Evolutionary conservation across 2,888 invertebrate species (phyloP).

Genomic region (Apoda limacodes): DNA sequence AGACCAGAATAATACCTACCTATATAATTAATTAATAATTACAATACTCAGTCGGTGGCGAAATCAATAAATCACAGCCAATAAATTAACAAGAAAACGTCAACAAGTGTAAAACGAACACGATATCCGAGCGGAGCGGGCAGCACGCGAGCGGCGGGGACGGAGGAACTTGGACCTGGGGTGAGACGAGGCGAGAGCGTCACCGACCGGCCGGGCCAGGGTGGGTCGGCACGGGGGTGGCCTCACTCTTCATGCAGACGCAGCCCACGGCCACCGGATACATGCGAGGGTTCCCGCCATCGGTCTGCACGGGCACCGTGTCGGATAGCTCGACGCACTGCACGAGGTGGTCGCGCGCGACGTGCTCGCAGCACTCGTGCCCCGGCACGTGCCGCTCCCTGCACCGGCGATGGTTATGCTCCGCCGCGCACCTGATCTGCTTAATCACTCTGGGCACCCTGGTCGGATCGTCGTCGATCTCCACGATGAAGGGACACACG

Average conservation of each 20-base stretch:
- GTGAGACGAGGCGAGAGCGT: too few relatives aligned
- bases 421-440: conserved; percentile 40
- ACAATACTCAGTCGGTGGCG: too few relatives aligned
- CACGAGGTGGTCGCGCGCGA: conserved; percentile 35
- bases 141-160: too few relatives aligned
- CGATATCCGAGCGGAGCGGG: too few relatives aligned
- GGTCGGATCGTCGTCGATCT: conserved; percentile 32
- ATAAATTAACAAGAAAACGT: too few relatives aligned
- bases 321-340: conserved; percentile 54
- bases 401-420: conserved; percentile 44
- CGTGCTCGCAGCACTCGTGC: conserved; percentile 48
- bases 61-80: too few relatives aligned
- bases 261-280: conserved; percentile 50
- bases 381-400: conserved; percentile 28
- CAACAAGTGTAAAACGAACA: too few relatives aligned
- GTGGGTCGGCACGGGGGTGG: conserved; percentile 22
- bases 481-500: conserved; percentile 47
- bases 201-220: too few relatives aligned
- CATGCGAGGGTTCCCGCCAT: conserved; percentile 16
- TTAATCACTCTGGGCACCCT: conserved; percentile 52
- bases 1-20: too few relatives aligned
- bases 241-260: conserved; percentile 44
- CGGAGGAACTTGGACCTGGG: too few relatives aligned
- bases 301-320: conserved; percentile 47
- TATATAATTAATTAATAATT: too few relatives aligned